Percentiles rank a stretch among this genome's conserved stretches.
These are phyloP conservation scores for Pogonus chalceus DNA, from an alignment of 1,140 invertebrate genomes.

Conservation along the genomic window DNA sequence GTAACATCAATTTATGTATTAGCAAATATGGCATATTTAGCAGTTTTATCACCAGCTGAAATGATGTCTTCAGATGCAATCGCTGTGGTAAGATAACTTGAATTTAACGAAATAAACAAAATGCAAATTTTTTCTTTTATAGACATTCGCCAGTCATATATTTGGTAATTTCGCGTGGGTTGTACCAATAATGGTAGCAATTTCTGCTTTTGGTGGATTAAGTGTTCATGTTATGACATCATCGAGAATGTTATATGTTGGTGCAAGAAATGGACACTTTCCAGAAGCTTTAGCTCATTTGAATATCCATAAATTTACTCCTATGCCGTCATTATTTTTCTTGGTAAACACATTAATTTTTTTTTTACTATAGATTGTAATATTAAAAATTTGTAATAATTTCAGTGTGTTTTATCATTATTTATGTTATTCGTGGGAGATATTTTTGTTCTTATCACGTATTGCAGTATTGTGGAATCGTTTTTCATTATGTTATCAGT, in stretches of 20 bases:
- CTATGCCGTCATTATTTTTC: conserved; percentile 75
- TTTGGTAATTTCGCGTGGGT: conserved; percentile 64
- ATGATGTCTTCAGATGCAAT: conserved; percentile 83
- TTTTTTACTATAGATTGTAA: conserved; percentile 6
- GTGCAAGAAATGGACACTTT: conserved; percentile 82
- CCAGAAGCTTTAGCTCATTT: conserved; percentile 76
- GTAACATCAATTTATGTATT: conserved; percentile 88
- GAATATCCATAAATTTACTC: conserved; percentile 70
- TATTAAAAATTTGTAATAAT: conserved; percentile 27
- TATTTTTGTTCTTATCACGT: conserved; percentile 85
- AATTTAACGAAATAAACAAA: conserved; percentile 3
- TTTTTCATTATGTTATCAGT: conserved; percentile 86
- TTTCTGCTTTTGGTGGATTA: conserved; percentile 75
- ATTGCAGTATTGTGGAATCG: conserved; percentile 87
- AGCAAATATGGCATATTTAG: conserved; percentile 88
- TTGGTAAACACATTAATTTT: conserved; percentile 48
- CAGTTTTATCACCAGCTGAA: conserved; percentile 73
- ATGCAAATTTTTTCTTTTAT: conserved; percentile 24
- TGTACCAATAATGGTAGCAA: conserved; percentile 76
- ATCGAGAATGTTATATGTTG: conserved; percentile 82
- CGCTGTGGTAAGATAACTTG: conserved; percentile 72
- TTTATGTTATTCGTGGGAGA: conserved; percentile 77
- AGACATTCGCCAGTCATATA: conserved; percentile 72
- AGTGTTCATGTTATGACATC: conserved; percentile 88
- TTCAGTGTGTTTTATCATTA: conserved; percentile 69